Evolutionary conservation across 2,797 vertebrate genomes (phyloP).

Genomic region (Eulemur rubriventer): DNA sequence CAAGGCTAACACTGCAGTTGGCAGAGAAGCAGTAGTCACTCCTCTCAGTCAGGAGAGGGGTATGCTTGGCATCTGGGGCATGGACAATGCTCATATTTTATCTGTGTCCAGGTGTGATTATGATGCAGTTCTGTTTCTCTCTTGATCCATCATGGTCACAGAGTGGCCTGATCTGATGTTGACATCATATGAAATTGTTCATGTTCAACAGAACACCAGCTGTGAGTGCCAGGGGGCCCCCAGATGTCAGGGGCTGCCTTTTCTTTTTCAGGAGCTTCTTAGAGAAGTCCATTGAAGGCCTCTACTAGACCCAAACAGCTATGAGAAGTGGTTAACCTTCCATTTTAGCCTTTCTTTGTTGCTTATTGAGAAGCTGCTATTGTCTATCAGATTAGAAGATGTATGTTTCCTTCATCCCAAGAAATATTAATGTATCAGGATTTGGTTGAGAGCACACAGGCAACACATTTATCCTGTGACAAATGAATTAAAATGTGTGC

Average conservation of each 20-base stretch:
- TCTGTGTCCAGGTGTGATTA: not conserved
- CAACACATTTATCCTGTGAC: not conserved
- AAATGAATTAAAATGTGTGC: conserved; percentile 35
- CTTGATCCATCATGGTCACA: not conserved
- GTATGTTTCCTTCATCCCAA: conserved; percentile 7
- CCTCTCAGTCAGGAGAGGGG: not conserved
- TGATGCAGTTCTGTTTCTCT: not conserved
- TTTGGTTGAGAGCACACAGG: conserved; percentile 23
- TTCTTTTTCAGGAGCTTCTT: not conserved
- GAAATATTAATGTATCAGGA: not conserved
- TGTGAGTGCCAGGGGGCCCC: not conserved
- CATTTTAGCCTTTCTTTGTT: not conserved
- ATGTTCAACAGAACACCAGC: not conserved
- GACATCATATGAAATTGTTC: not conserved
- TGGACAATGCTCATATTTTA: not conserved
- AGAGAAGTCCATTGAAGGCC: not conserved
- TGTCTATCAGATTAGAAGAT: conserved; percentile 11
- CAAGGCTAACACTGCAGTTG: not conserved
- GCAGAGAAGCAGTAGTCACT: not conserved
- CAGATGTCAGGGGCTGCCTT: not conserved
- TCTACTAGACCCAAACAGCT: not conserved
- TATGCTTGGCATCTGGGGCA: not conserved
- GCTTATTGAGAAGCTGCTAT: not conserved
- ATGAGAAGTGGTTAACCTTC: conserved; percentile 1
- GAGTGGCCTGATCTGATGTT: not conserved